Evolutionary conservation across 2,888 invertebrate genomes (phyloP).

Genomic region (Leptothorax acervorum): DNA sequence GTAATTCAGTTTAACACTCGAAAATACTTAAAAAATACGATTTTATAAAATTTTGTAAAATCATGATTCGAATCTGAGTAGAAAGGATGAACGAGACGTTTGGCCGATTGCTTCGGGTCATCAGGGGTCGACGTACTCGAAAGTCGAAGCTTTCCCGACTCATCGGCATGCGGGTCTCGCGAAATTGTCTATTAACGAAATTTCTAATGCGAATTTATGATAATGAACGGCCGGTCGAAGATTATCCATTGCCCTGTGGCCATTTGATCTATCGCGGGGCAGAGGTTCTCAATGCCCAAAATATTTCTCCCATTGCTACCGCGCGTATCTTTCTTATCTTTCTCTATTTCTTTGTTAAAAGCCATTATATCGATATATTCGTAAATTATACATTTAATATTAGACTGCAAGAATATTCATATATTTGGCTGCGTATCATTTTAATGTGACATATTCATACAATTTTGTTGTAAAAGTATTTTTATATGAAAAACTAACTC

Average conservation of each 20-base stretch:
- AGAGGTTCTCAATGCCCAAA: constrained; percentile 63
- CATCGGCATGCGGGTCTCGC: constrained; percentile 77
- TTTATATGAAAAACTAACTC: background rate
- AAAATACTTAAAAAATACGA: background rate
- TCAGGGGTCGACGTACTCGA: constrained; percentile 82
- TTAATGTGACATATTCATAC: background rate
- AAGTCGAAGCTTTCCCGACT: constrained; percentile 83
- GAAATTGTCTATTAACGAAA: constrained; percentile 80
- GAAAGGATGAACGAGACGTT: constrained; percentile 58
- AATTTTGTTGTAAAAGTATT: background rate
- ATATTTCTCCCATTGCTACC: background rate
- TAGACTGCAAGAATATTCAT: background rate
- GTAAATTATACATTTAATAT: background rate
- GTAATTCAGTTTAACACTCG: background rate
- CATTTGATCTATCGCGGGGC: constrained; percentile 33
- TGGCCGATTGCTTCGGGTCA: constrained; percentile 60
- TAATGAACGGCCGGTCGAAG: constrained; percentile 69
- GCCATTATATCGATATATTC: background rate
- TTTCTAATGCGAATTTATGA: constrained; percentile 82
- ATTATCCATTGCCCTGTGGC: constrained; percentile 39
- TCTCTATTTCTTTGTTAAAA: background rate
- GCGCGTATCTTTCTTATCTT: background rate
- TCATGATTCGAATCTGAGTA: constrained; percentile 46
- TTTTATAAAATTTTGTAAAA: constrained; percentile 42
- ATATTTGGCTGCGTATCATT: background rate